Evolutionary conservation across 1,140 invertebrate species (phyloP).

Genomic region (Cotesia vestalis): DNA sequence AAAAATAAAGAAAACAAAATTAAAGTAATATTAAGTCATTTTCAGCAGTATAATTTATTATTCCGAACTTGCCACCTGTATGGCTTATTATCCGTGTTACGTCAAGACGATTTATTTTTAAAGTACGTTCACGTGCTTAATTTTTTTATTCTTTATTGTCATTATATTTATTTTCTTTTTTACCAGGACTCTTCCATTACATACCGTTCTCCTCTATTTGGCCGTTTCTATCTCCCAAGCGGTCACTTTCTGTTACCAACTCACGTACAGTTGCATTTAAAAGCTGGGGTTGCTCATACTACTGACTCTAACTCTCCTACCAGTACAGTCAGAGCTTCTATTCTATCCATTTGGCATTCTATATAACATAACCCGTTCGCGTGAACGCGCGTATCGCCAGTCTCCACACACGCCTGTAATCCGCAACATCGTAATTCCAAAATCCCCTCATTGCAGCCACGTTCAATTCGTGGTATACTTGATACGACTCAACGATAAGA

Average conservation of each 20-base stretch:
- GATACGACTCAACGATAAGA: conserved; percentile 13
- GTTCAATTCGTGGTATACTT: conserved; percentile 16
- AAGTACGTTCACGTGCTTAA: conserved; percentile 18
- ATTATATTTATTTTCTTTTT: conserved; percentile 7
- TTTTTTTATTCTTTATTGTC: neutral
- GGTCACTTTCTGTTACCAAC: conserved; percentile 25
- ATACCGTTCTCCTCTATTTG: neutral
- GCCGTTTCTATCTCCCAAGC: conserved; percentile 15
- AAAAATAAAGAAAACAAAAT: neutral
- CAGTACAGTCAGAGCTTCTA: neutral
- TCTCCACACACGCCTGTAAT: conserved; percentile 11
- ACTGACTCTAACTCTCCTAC: neutral
- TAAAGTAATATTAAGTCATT: conserved; percentile 30
- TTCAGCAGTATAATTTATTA: conserved; percentile 43
- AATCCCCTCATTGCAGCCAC: conserved; percentile 17
- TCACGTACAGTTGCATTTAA: conserved; percentile 34
- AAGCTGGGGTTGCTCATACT: conserved; percentile 7
- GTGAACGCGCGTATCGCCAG: conserved; percentile 16
- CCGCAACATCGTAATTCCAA: conserved; percentile 18
- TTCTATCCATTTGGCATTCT: neutral
- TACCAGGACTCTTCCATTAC: too few species aligned
- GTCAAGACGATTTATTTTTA: conserved; percentile 36
- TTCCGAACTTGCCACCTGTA: conserved; percentile 35
- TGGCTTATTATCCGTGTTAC: conserved; percentile 48
- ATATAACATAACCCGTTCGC: conserved; percentile 10